Conservation (phyloP, 2,113 vertebrate genomes). For the Microcebus tavaratra region DNA sequence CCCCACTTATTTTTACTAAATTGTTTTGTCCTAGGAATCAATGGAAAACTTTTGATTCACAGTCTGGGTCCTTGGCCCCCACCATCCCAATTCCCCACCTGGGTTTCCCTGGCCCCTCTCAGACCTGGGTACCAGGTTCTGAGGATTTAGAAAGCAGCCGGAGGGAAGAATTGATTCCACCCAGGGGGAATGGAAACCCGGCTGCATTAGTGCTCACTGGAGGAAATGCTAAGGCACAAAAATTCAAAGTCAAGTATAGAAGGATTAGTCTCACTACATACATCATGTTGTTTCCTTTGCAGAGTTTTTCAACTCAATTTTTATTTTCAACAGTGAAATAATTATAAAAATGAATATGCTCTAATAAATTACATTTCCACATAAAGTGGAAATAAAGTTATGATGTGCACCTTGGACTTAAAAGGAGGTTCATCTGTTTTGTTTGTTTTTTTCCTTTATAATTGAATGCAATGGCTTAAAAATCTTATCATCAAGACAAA, state of each 20-base stretch:
- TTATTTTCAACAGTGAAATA: background rate
- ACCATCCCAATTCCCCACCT: background rate
- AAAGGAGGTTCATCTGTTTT: background rate
- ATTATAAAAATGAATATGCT: background rate
- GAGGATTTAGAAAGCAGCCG: background rate
- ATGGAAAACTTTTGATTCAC: background rate
- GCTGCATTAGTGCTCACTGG: too few species aligned
- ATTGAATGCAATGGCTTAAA: background rate
- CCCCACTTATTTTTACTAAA: background rate
- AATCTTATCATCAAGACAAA: background rate
- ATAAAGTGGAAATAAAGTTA: too few species aligned
- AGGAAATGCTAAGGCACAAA: background rate
- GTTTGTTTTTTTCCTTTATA: background rate
- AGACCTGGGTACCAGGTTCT: background rate
- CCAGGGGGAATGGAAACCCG: background rate
- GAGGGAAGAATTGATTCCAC: fast-evolving
- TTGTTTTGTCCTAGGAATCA: background rate
- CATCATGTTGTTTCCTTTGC: background rate
- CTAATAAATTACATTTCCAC: background rate
- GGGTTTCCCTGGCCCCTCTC: background rate
- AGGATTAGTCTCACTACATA: background rate
- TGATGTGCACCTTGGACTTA: background rate
- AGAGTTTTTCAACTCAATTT: background rate
- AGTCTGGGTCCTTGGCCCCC: background rate
- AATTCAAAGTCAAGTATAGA: background rate